A percentile compares a stretch with the other conserved stretches of the same genome.
Conservation (phyloP, 2,113 vertebrate genomes). For the Macquaria australasica region DNA sequence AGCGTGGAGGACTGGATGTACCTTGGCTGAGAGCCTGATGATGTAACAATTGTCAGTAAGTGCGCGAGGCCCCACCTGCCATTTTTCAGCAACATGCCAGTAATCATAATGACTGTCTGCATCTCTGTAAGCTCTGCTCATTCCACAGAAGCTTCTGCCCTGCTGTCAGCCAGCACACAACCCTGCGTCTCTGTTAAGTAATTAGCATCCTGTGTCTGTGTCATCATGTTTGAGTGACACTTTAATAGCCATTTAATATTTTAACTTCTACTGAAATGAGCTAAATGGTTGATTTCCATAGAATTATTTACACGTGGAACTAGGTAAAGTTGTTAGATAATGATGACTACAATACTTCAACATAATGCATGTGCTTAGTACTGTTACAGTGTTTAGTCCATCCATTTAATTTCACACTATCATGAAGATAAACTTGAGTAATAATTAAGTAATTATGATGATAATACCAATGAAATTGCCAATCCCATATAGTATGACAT, state of each 20-base stretch:
- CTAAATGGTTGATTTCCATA: not conserved
- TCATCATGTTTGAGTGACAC: not conserved
- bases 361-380: too few relatives aligned
- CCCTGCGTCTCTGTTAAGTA: not conserved
- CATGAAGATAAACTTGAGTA: too few relatives aligned
- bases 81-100: slow-evolving; percentile 12
- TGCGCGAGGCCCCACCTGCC: not conserved
- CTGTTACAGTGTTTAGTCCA: too few relatives aligned
- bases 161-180: not conserved
- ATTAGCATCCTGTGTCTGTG: too few relatives aligned
- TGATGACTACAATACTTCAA: too few relatives aligned
- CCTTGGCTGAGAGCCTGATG: not conserved
- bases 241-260: not conserved
- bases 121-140: not conserved
- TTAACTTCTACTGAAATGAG: not conserved
- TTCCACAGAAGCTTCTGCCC: not conserved
- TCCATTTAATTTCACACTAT: too few relatives aligned
- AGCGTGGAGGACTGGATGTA: not conserved
- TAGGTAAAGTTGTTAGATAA: too few relatives aligned
- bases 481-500: too few relatives aligned
- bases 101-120: not conserved
- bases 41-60: not conserved
- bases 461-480: too few relatives aligned
- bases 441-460: too few relatives aligned
- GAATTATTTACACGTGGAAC: too few relatives aligned